Evolutionary conservation across 2,113 vertebrate species (phyloP).

Genomic region (Hippocampus zosterae): DNA sequence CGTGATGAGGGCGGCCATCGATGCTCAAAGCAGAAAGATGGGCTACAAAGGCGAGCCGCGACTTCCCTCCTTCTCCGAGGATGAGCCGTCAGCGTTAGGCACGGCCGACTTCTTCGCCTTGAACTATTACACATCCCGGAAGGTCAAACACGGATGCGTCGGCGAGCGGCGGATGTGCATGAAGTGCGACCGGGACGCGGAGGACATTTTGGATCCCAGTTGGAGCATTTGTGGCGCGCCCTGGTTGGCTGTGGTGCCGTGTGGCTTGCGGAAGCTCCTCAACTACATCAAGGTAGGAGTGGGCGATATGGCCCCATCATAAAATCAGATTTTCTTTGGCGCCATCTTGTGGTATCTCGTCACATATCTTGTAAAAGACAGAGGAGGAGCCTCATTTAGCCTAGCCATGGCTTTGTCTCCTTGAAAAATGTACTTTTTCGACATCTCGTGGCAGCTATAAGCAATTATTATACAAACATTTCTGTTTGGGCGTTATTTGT

Average conservation of each 20-base stretch:
- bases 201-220: slow-evolving; percentile 67
- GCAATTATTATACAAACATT: too few species aligned
- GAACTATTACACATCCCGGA: slow-evolving; percentile 77
- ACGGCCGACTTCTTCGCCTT: slow-evolving; percentile 81
- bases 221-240: slow-evolving; percentile 67
- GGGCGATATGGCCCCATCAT: not conserved
- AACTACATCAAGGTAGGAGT: slow-evolving; percentile 76
- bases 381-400: too few species aligned
- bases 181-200: slow-evolving; percentile 55
- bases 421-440: not conserved
- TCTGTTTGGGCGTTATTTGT: not conserved
- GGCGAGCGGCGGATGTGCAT: slow-evolving; percentile 36
- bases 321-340: not conserved
- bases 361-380: too few species aligned
- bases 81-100: slow-evolving; percentile 69
- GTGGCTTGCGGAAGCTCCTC: slow-evolving; percentile 71
- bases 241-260: slow-evolving; percentile 73
- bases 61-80: slow-evolving; percentile 73
- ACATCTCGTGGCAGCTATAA: too few species aligned
- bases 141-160: slow-evolving; percentile 58
- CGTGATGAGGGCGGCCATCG: slow-evolving; percentile 68
- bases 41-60: slow-evolving; percentile 47
- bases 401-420: not conserved
- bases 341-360: not conserved
- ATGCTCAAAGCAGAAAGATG: slow-evolving; percentile 60